Evolutionary conservation across 2,797 vertebrate species (phyloP).

Genomic region (Pagetopsis macropterus): DNA sequence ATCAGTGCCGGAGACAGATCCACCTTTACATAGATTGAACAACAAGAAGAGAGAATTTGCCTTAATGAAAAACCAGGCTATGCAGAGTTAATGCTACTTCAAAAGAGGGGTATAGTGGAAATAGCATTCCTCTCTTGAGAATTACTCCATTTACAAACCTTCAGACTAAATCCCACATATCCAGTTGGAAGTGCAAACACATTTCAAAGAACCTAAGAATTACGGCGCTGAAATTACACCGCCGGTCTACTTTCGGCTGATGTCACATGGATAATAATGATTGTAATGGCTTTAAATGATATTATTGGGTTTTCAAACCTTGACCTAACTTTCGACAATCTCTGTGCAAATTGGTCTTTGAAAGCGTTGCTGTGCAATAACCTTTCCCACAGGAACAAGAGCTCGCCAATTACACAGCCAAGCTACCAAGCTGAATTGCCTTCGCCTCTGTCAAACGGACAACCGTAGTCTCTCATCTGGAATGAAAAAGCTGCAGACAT

Average conservation of each 20-base stretch:
- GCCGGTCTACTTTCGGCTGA: slow-evolving; percentile 53
- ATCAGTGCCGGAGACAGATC: slow-evolving; percentile 94
- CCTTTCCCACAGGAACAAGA: slow-evolving; percentile 72
- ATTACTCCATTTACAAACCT: slow-evolving; percentile 53
- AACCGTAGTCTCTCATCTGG: slow-evolving; percentile 61
- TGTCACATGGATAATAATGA: slow-evolving; percentile 67
- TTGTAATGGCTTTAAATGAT: slow-evolving; percentile 72
- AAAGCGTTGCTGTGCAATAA: slow-evolving; percentile 68
- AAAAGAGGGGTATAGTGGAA: slow-evolving; percentile 30
- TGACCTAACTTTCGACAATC: slow-evolving; percentile 72
- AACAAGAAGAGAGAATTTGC: slow-evolving; percentile 41
- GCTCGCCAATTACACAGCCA: slow-evolving; percentile 63
- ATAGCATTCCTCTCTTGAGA: slow-evolving; percentile 45
- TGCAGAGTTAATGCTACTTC: slow-evolving; percentile 39
- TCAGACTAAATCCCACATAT: slow-evolving; percentile 56
- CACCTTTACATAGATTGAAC: slow-evolving; percentile 82
- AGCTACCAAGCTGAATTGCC: slow-evolving; percentile 61
- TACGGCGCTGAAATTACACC: slow-evolving; percentile 51
- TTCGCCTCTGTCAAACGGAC: slow-evolving; percentile 64
- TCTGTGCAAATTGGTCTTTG: slow-evolving; percentile 69
- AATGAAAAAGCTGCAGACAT: slow-evolving; percentile 45
- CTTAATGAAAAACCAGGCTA: slow-evolving; percentile 43
- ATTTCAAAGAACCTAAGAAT: slow-evolving; percentile 53
- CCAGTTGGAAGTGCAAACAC: slow-evolving; percentile 42
- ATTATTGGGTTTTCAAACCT: slow-evolving; percentile 74